These are phyloP conservation scores for Daktulosphaira vitifoliae DNA, from an alignment of 1,140 invertebrate genomes.

Conservation along the genomic window DNA sequence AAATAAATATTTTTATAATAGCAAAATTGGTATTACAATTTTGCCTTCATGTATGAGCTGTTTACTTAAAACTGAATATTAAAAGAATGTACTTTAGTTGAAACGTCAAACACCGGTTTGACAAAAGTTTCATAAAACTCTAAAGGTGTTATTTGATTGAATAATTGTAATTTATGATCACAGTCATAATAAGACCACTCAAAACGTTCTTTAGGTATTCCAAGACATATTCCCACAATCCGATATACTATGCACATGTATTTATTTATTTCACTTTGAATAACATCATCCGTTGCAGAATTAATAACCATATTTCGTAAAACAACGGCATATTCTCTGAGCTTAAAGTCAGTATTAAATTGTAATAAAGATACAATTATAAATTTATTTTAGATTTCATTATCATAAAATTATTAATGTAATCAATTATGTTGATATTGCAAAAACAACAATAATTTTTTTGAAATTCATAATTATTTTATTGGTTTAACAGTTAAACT, in stretches of 20 bases:
- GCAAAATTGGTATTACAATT: no score
- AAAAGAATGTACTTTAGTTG: constrained; percentile 58
- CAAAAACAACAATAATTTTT: no score
- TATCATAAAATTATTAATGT: no score
- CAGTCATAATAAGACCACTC: constrained; percentile 84
- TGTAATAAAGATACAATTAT: no score
- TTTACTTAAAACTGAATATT: no score
- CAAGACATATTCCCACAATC: constrained; percentile 73
- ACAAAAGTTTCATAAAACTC: constrained; percentile 75
- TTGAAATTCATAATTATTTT: no score
- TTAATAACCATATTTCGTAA: constrained; percentile 55
- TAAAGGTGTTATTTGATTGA: constrained; percentile 65
- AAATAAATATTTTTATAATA: no score
- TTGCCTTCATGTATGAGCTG: no score
- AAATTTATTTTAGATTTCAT: no score
- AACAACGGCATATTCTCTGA: constrained; percentile 68
- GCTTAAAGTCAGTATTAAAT: constrained; percentile 44
- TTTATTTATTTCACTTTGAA: constrained; percentile 51
- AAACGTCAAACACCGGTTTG: constrained; percentile 67
- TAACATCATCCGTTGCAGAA: constrained; percentile 49
- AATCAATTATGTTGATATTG: no score
- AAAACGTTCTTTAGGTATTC: constrained; percentile 67
- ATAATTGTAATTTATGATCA: constrained; percentile 60
- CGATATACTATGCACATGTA: constrained; percentile 69
- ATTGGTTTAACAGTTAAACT: no score